These are phyloP conservation scores for Aldabrachelys gigantea DNA, from an alignment of 2,113 vertebrate genomes.

Conservation along the genomic window DNA sequence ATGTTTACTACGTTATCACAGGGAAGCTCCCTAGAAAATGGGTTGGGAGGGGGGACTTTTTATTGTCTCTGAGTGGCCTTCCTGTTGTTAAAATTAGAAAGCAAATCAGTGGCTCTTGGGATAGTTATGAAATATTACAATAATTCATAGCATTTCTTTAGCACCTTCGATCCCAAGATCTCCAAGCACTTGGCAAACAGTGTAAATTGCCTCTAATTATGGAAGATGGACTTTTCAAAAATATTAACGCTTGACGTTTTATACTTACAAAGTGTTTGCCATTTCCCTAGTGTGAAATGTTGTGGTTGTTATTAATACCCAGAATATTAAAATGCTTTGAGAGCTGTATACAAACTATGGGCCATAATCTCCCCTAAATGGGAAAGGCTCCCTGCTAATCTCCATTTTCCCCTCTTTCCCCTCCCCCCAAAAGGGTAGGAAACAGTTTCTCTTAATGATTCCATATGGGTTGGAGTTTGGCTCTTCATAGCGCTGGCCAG, in stretches of 20 bases:
- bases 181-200: background rate
- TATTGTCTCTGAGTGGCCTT: background rate
- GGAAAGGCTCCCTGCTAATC: background rate
- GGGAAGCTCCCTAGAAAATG: background rate
- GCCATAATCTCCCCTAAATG: background rate
- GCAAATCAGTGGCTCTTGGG: background rate
- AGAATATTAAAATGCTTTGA: background rate
- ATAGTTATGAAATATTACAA: background rate
- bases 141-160: background rate
- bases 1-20: accelerated
- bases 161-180: background rate
- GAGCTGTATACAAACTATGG: background rate
- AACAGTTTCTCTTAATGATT: background rate
- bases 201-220: background rate
- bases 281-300: background rate
- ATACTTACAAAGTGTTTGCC: background rate
- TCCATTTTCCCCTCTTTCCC: background rate
- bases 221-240: background rate
- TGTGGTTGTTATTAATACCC: background rate
- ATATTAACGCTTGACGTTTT: background rate
- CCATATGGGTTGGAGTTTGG: background rate
- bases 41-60: background rate
- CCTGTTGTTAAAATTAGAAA: background rate
- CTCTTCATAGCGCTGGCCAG: background rate
- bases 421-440: background rate